A percentile compares a stretch with the other conserved stretches of the same genome.
Conservation (phyloP, 2,888 invertebrate genomes). For the Plebejus argus region DNA sequence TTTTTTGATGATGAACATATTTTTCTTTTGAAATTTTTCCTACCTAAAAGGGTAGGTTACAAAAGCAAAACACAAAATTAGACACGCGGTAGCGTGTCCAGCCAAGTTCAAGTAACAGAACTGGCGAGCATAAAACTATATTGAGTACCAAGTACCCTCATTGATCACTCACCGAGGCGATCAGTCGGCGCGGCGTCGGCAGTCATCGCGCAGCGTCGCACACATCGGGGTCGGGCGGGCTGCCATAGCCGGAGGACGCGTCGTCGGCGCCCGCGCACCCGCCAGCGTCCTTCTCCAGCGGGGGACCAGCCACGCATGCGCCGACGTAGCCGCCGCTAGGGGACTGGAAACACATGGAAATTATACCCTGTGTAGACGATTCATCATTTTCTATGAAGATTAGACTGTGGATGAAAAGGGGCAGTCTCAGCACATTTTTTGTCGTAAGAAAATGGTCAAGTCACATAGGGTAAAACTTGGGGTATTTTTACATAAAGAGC, state of each 20-base stretch:
- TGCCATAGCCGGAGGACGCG: conserved; percentile 89
- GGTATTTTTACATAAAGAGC: not conserved
- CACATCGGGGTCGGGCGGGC: conserved; percentile 86
- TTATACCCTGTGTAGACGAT: not conserved
- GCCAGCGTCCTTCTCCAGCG: conserved; percentile 67
- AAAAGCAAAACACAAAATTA: too few relatives aligned
- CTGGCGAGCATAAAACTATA: not conserved
- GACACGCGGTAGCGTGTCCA: too few relatives aligned
- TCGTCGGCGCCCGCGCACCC: conserved; percentile 82
- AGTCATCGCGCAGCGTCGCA: conserved; percentile 79
- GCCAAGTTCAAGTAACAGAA: too few relatives aligned
- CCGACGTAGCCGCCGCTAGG: conserved; percentile 70
- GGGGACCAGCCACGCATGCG: conserved; percentile 58
- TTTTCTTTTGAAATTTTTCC: too few relatives aligned
- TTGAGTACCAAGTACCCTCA: not conserved
- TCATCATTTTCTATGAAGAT: not conserved
- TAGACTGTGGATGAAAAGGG: not conserved
- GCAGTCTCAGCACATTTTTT: not conserved
- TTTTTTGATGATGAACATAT: too few relatives aligned
- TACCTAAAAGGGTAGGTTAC: too few relatives aligned
- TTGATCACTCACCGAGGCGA: conserved; percentile 71
- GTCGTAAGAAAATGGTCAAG: too few relatives aligned
- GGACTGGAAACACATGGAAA: conserved; percentile 52
- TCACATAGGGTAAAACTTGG: too few relatives aligned
- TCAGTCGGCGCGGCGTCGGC: conserved; percentile 71